Evolutionary conservation across 2,797 vertebrate species (phyloP), one percentile per base, ranked within the genome.

Genomic region (Vultur gryphus): DNA sequence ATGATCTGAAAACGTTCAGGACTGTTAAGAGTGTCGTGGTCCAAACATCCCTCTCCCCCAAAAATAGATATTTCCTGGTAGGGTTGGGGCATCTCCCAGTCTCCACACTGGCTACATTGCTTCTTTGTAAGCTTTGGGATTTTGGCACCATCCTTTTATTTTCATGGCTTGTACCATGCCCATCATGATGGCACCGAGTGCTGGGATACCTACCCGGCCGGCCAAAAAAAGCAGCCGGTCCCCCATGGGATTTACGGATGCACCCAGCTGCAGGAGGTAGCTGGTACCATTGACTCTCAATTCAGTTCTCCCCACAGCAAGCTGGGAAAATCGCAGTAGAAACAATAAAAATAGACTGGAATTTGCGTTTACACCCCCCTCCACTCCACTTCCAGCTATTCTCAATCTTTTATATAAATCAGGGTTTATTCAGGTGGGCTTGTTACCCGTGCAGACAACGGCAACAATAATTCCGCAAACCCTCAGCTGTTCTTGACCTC

Each of bases 231-330:
- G 11, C 58, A 69, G 33, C 16, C 11, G 1, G 9, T 61, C 28
- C 49, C 15, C 19, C 20, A 4, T 0, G 11, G 51, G 49, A 89
- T 59, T 11, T 57, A 11, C 20, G 26, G 43, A 15, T 66, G 25
- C 37, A 31, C 48, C 46, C 46, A 66, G 18, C n/a, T 43, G 24
- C 54, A 46, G 44, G 10, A 71, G 25, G 46, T 28, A 49, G 43
- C 37, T 0, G 0, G 14, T 17, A 37, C 26, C 44, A 24, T 52
- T 12, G 15, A 33, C 19, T 58, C 35, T 35, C 41, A 24, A 15
- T 21, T 37, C 41, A 84, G 13, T 14, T 33, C 51, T 52, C 75
- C 57, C 24, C 21, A 54, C 43, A 44, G 26, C 21, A 4, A 59
- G 15, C 39, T 51, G 55, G 13, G 57, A 84, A 75, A 85, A 62